Evolutionary conservation across 1,140 invertebrate genomes (phyloP), one percentile per base, ranked within the genome.

Genomic region (Gerris buenoi): DNA sequence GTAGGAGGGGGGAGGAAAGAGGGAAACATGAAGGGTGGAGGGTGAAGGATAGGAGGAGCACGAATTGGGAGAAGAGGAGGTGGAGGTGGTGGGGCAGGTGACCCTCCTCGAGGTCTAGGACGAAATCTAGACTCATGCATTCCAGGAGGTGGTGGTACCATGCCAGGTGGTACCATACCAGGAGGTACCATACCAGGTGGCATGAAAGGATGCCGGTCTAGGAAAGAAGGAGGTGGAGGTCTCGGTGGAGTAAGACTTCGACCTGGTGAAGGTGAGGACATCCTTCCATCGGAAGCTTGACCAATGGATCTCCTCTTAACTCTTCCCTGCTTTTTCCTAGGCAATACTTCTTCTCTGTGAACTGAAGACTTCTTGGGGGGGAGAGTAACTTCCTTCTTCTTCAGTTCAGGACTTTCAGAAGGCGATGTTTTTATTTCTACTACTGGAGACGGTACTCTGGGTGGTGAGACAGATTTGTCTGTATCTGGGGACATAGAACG

Each of bases 1-100:
- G 89, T 91, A 0, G 90, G 84, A 0, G 90, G 89, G 10, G 89
- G 89, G 28, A 88, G 73, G 22, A 80, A 67, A 2, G 77, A 75
- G 2, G 67, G 69, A 28, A 29, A 68, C 25, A 59, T 67, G 28
- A 63, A 14, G 23, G 71, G 70, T 27, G 70, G 68, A n/a, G 62
- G 69, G 25, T 65, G 72, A 25, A 65, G 69, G 73, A 23, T 77
- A 60, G 28, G 64, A 63, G 75, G 70, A 65, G 72, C 67, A 22
- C 69, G 64, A 27, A 65, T 68, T 46, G 65, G 66, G 29, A 71
- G 73, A n/a, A 72, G 72, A 63, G 68, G 71, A 2, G 60, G 29
- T 1, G 29, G 22, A 25, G 18, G 23, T 1, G 68, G 59, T 65
- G 57, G 68, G 23, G n/a, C 61, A 63, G 58, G 65, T 68, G 67